Percentiles rank a stretch among this genome's conserved stretches.
These are phyloP conservation scores for Phaonia tiefii DNA, from an alignment of 2,888 invertebrate genomes.

Conservation along the genomic window DNA sequence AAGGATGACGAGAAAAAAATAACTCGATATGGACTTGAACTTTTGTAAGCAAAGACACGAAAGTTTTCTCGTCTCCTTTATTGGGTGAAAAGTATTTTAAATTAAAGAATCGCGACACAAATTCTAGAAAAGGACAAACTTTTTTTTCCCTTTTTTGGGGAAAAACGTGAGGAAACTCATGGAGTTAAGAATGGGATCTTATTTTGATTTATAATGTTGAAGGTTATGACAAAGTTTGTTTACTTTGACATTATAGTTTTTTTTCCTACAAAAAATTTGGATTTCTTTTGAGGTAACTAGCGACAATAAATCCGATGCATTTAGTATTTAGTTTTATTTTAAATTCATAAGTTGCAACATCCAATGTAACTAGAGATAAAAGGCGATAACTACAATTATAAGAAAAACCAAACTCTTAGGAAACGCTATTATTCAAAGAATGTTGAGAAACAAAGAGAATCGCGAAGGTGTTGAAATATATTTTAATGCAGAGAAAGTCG, in stretches of 20 bases:
- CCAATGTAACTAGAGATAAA: no score
- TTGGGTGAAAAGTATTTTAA: slow-evolving; percentile 13
- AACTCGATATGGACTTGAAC: slow-evolving; percentile 66
- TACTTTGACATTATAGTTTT: neutral
- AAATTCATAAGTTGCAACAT: no score
- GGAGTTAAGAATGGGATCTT: neutral
- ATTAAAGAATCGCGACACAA: slow-evolving; percentile 36
- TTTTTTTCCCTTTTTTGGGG: slow-evolving; percentile 49
- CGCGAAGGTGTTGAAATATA: no score
- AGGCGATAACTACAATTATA: no score
- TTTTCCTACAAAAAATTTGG: slow-evolving; percentile 1
- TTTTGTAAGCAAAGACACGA: slow-evolving; percentile 51
- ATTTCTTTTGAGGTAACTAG: no score
- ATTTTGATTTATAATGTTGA: slow-evolving; percentile 63
- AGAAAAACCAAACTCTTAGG: no score
- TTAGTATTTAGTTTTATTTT: no score
- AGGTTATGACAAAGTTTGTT: slow-evolving; percentile 53
- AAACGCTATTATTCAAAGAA: no score
- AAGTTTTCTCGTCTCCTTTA: slow-evolving; percentile 5
- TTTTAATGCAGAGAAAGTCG: no score
- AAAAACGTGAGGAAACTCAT: neutral
- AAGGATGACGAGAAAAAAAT: slow-evolving; percentile 1
- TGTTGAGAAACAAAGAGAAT: no score
- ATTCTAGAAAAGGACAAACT: slow-evolving; percentile 32
- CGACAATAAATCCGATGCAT: no score